phyloP scores from a whole-genome alignment of 2,888 invertebrate genomes.

The Brachyopa scutellaris region DNA sequence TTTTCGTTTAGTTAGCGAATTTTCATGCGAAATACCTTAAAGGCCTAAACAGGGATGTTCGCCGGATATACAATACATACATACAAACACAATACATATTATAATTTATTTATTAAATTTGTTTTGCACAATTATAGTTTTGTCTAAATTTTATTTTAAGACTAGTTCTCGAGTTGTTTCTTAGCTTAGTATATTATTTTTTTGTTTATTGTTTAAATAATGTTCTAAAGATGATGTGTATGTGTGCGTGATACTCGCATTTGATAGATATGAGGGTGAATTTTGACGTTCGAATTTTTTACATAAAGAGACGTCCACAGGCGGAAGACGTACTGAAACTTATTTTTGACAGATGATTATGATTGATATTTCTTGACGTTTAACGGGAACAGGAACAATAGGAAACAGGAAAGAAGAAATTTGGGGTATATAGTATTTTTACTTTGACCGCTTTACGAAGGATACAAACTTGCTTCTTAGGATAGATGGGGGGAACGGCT shows the following conservation, averaged over 20 bases:
- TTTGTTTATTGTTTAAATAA: background rate
- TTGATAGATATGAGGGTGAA: background rate
- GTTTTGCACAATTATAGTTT: background rate
- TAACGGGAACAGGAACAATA: no score
- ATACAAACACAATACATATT: no score
- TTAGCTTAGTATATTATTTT: background rate
- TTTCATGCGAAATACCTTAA: background rate
- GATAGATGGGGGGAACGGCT: no score
- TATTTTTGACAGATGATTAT: no score
- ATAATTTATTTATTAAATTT: background rate
- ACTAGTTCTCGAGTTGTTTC: constrained; percentile 27
- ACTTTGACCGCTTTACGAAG: no score
- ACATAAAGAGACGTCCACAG: no score
- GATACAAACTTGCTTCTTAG: no score
- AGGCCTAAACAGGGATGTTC: background rate
- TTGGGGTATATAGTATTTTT: no score
- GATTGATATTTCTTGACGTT: no score
- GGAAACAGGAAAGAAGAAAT: no score
- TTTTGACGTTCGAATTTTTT: no score
- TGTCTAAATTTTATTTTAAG: constrained; percentile 10
- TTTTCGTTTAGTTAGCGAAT: background rate
- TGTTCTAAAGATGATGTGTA: background rate
- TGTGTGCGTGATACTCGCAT: background rate
- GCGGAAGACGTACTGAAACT: no score
- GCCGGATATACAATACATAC: background rate